These are phyloP conservation scores for Athalia rosae DNA, from an alignment of 2,888 invertebrate genomes.

Conservation along the genomic window DNA sequence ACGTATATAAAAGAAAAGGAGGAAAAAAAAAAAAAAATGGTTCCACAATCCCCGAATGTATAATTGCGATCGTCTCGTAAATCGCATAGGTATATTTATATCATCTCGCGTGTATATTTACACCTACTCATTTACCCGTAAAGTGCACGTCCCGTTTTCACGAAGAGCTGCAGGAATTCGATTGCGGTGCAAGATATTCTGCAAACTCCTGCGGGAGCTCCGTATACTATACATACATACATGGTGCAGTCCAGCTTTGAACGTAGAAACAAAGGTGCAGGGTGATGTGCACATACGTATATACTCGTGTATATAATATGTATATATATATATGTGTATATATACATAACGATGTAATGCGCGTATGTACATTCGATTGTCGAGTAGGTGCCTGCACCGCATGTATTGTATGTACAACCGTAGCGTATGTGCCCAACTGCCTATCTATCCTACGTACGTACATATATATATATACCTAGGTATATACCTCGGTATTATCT, in stretches of 20 bases:
- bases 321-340: no score
- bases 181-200: slow-evolving; percentile 17
- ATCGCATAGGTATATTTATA: background rate
- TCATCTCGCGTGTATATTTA: no score
- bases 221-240: no score
- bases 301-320: no score
- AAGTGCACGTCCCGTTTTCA: slow-evolving; percentile 4
- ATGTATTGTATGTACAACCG: no score
- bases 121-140: background rate
- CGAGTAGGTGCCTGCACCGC: no score
- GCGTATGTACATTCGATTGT: no score
- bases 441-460: background rate
- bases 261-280: background rate
- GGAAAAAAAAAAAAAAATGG: background rate
- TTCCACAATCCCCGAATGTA: background rate
- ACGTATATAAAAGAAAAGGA: no score
- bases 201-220: slow-evolving; percentile 11
- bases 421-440: background rate
- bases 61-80: no score
- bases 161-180: slow-evolving; percentile 21
- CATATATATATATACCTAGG: background rate
- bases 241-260: no score
- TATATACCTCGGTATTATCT: background rate
- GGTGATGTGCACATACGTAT: no score
- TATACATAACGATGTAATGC: no score